Conservation (phyloP, 1,140 invertebrate species). For the Conus betulinus region DNA sequence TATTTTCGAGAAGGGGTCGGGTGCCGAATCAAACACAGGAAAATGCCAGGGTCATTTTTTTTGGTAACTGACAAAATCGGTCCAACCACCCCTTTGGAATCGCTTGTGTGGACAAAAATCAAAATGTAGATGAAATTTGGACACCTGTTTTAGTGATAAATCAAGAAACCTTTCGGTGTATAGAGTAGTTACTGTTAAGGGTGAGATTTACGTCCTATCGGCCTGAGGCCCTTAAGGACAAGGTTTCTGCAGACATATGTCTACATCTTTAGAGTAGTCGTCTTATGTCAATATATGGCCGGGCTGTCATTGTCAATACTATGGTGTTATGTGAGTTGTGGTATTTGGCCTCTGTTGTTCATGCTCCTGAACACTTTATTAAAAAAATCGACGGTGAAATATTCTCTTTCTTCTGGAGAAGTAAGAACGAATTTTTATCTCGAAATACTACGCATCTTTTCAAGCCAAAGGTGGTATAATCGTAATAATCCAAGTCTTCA, state of each 20-base stretch:
- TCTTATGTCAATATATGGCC: background rate
- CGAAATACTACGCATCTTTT: background rate
- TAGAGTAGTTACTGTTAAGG: too few relatives aligned
- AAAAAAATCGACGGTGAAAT: background rate
- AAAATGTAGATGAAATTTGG: conserved; percentile 35
- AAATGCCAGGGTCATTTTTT: conserved; percentile 52
- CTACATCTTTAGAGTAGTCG: too few relatives aligned
- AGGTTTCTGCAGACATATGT: too few relatives aligned
- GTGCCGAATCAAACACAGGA: conserved; percentile 49
- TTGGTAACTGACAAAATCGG: conserved; percentile 54
- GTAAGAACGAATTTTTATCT: background rate
- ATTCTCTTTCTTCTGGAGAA: background rate
- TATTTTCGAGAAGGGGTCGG: conserved; percentile 49
- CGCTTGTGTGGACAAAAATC: conserved; percentile 47
- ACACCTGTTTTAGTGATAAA: background rate
- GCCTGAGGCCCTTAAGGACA: too few relatives aligned
- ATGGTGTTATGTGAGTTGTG: background rate
- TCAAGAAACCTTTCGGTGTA: background rate
- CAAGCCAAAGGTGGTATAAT: background rate
- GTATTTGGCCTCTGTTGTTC: background rate
- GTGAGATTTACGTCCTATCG: too few relatives aligned
- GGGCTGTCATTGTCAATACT: background rate
- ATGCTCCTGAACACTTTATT: background rate
- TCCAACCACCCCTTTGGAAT: conserved; percentile 57
- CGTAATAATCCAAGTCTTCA: background rate